phyloP scores from a whole-genome alignment of 2,797 vertebrate genomes.

The Poeciliopsis gracilis region DNA sequence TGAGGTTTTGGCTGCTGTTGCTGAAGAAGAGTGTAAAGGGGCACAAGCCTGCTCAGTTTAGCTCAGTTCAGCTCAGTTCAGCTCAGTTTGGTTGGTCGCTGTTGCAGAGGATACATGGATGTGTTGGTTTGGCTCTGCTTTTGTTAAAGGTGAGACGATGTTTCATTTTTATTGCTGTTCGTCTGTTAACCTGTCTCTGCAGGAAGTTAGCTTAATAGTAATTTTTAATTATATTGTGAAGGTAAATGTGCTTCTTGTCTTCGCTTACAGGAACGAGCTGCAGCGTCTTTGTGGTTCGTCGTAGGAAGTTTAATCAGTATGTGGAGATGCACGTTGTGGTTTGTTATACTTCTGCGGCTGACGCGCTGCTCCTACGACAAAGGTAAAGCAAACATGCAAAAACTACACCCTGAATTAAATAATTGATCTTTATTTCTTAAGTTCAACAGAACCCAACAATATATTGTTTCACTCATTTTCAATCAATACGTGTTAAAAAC shows the following conservation, averaged over 20 bases:
- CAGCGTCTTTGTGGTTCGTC: not conserved
- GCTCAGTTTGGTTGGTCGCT: not conserved
- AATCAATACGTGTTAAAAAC: not conserved
- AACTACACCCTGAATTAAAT: not conserved
- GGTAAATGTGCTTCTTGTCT: not conserved
- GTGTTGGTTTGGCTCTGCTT: not conserved
- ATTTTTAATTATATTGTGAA: not conserved
- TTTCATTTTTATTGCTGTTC: not conserved
- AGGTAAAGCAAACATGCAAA: not conserved
- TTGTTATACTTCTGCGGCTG: conserved; percentile 1
- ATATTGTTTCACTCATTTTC: not conserved
- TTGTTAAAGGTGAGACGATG: not conserved
- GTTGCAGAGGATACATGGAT: not conserved
- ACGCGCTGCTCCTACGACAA: not conserved
- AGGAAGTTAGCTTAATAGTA: not conserved
- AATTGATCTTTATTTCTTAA: not conserved
- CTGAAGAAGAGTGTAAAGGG: not conserved
- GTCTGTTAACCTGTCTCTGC: not conserved
- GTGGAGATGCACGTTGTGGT: conserved; percentile 8
- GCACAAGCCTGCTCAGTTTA: not conserved
- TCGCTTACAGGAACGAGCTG: not conserved
- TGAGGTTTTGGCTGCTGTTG: not conserved
- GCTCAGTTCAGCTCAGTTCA: not conserved
- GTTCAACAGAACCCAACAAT: not conserved
- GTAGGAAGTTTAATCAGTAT: not conserved